These are phyloP conservation scores for Drosophila repleta DNA, from an alignment of 1,140 invertebrate species.

Conservation along the genomic window DNA sequence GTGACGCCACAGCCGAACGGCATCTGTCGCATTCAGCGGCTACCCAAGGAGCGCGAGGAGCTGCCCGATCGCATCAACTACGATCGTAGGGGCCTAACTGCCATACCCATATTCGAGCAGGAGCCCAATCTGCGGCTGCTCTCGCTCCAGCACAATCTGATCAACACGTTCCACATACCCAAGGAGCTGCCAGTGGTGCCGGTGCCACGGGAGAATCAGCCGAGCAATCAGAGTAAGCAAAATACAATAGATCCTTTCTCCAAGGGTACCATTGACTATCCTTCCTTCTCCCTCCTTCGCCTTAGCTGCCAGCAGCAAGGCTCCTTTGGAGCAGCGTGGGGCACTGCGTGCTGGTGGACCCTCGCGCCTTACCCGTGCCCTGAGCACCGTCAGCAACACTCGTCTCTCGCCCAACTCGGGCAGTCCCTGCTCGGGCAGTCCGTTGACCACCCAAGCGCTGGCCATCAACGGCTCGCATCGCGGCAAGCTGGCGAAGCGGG, in stretches of 20 bases:
- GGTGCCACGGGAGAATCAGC: slow-evolving; percentile 42
- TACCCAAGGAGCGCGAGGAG: slow-evolving; percentile 88
- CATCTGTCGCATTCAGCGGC: slow-evolving; percentile 86
- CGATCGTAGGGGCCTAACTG: slow-evolving; percentile 90
- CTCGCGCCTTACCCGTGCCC: slow-evolving; percentile 54
- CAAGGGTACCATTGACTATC: no score
- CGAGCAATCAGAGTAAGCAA: slow-evolving; percentile 37
- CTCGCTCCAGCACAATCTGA: slow-evolving; percentile 95
- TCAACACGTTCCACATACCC: slow-evolving; percentile 88
- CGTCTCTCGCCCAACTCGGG: slow-evolving; percentile 57
- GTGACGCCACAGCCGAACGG: slow-evolving; percentile 78
- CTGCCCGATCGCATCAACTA: slow-evolving; percentile 91
- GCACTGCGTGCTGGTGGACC: slow-evolving; percentile 30
- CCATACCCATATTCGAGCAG: slow-evolving; percentile 91
- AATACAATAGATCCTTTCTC: no score
- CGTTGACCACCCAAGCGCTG: slow-evolving; percentile 60
- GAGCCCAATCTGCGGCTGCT: slow-evolving; percentile 92
- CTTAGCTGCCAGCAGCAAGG: slow-evolving; percentile 3
- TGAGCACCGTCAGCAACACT: slow-evolving; percentile 50
- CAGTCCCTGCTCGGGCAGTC: slow-evolving; percentile 59
- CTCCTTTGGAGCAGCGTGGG: slow-evolving; percentile 35
- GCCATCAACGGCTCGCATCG: slow-evolving; percentile 58
- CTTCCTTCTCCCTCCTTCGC: background rate
- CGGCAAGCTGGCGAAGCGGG: slow-evolving; percentile 60
- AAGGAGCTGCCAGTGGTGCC: slow-evolving; percentile 65